Base-by-base conservation (phyloP, 1,140 invertebrate genomes). In the Drosophila biarmipes region DNA sequence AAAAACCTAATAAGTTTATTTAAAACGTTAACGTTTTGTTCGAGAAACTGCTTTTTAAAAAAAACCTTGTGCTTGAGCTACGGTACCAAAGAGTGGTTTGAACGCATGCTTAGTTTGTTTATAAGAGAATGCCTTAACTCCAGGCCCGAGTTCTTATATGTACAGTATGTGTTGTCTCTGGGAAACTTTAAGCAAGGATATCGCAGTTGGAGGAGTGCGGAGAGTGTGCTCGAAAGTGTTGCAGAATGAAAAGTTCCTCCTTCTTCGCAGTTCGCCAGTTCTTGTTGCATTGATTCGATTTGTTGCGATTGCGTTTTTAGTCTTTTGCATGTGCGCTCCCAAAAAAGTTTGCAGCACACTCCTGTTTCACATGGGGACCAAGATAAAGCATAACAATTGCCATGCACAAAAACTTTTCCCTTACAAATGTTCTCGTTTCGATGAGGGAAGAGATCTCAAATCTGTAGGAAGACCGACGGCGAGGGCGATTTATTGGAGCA, bases 241-340 rank as follows among this genome's bases (percentile, higher is more conserved):
- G 82, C 61, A 71, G 69, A 76, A 86, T 78, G 82, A 82, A 86
- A 86, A 86, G 82, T 86, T 86, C 69, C 64, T 75, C 72, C 63
- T 61, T 66, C 71, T 63, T 73, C 35, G 52, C 51, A 56, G 35
- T 64, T 73, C 29, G 15, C 38, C 54, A 46, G 61, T 76, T 75
- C 69, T 81, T 87, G 78, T 82, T 86, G 84, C 82, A 79, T 64
- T 89, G 82, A 87, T 87, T 87, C 82, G 82, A 87, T 87, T 87
- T 87, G 84, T 89, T 89, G 75, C 82, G 79, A 87, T 89, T 87
- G 84, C 82, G 79, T 89, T 87, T 86, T 87, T 79, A 82, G 82
- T 84, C 74, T 89, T 87, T 87, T 87, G 82, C 82, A 87, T 87
- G 82, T 86, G 82, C 73, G 68, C 82, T 64, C 64, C 67, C 62